Base-by-base conservation (phyloP, 2,888 invertebrate genomes). In the Poecilus cupreus region DNA sequence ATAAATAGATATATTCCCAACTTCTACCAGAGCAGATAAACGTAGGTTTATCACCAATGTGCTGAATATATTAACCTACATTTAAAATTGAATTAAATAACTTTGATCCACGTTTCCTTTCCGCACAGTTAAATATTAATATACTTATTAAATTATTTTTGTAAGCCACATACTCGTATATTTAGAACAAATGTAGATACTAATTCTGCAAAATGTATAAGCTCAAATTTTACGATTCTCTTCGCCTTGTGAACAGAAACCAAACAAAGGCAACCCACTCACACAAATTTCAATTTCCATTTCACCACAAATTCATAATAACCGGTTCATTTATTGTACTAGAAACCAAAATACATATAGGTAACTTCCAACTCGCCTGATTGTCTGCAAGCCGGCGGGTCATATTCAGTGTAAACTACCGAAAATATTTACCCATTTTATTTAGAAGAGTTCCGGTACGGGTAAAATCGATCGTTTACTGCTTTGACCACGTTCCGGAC, bases 341-440 rank as follows among this genome's bases (percentile, higher is more conserved):
- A 37, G 13, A 32, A 37, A 68, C 64, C 32, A 18, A 1, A 18
- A 37, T 60, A 18, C 64, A 37, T 68, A 68, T 68, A 37, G 60
- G 10, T n/a, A n/a, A n/a, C n/a, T n/a, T n/a, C 64, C 8, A 68
- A 37, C 20, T 37, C 37, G 37, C 13, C 64, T 37, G 64, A 64
- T 68, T 68, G 39, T 39, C 64, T 68, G 37, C 32, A 8, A 32
- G 32, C 32, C 8, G 6, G 37, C n/a, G 39, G 18, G 18, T 37
- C 10, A 22, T 74, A 32, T 74, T 26, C 74, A 46, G n/a, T 24
- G 49, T 24, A 74, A 74, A 74, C 24, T 24, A 51, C 74, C 20
- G 51, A 74, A 74, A 74, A 74, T 74, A 74, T 74, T 74, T 74
- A 49, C 51, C 74, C 74, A 51, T 74, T 49, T 74, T 74, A 74